Evolutionary conservation across 1,140 invertebrate genomes (phyloP).

Genomic region (Papilio dardanus): DNA sequence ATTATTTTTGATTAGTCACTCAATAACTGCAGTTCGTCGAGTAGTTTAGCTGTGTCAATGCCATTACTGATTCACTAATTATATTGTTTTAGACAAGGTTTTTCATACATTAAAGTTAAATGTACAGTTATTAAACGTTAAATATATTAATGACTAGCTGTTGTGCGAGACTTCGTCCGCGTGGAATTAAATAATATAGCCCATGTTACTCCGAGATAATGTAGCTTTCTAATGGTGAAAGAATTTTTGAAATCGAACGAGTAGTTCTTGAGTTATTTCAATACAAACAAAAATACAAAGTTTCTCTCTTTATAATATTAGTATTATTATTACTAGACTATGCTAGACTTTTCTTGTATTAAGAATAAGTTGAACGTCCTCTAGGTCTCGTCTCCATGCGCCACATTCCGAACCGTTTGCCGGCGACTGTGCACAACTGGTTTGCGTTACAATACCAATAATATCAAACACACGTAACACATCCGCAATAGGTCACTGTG

Average conservation of each 20-base stretch:
- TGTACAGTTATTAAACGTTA: too few species aligned
- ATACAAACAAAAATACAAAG: too few species aligned
- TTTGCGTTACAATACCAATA: constrained; percentile 4
- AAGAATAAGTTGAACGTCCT: background rate
- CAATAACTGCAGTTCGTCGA: background rate
- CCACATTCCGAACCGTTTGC: background rate
- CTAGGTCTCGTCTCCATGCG: background rate
- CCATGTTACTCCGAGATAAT: too few species aligned
- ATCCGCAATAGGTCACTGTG: constrained; percentile 15
- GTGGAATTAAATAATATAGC: too few species aligned
- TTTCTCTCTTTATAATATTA: too few species aligned
- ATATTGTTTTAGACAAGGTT: background rate
- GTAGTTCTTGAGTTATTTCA: too few species aligned
- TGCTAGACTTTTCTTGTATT: background rate
- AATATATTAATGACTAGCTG: too few species aligned
- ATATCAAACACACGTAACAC: background rate
- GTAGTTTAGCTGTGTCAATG: background rate
- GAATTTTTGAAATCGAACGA: too few species aligned
- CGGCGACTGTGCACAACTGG: background rate
- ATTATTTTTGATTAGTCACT: background rate
- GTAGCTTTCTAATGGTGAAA: too few species aligned
- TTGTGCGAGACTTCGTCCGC: too few species aligned
- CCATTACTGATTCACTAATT: background rate
- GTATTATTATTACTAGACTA: too few species aligned
- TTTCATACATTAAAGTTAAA: background rate